Percentiles rank a stretch among this genome's conserved stretches.
phyloP scores from a whole-genome alignment of 2,113 vertebrate species.

The Microcebus tavaratra region DNA sequence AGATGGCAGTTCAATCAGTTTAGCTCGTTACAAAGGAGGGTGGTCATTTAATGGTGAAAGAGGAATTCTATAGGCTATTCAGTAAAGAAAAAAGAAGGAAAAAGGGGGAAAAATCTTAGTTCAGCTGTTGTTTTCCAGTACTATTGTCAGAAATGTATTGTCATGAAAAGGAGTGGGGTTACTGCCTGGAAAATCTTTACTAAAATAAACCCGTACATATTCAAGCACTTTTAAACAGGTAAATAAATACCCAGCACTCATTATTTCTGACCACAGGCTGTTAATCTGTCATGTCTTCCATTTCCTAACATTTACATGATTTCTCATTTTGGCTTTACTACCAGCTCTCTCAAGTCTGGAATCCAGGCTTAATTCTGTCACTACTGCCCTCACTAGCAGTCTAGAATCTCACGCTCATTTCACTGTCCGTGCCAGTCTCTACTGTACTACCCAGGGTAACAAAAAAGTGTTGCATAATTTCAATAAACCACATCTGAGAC shows the following conservation, averaged over 20 bases:
- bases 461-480: background rate
- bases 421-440: background rate
- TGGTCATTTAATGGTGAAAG: background rate
- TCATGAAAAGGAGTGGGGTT: background rate
- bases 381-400: background rate
- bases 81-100: background rate
- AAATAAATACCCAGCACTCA: background rate
- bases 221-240: background rate
- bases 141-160: background rate
- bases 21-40: background rate
- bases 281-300: background rate
- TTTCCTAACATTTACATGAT: background rate
- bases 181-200: background rate
- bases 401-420: background rate
- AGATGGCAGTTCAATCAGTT: background rate
- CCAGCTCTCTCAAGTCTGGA: background rate
- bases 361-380: background rate
- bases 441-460: too few relatives aligned
- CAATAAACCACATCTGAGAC: background rate
- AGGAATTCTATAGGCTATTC: background rate
- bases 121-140: background rate
- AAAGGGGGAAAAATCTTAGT: background rate
- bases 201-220: constrained; percentile 1
- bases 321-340: background rate
- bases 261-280: background rate